A percentile compares a stretch with the other conserved stretches of the same genome.
Conservation (phyloP, 2,797 vertebrate species). For the Valencia hispanica region DNA sequence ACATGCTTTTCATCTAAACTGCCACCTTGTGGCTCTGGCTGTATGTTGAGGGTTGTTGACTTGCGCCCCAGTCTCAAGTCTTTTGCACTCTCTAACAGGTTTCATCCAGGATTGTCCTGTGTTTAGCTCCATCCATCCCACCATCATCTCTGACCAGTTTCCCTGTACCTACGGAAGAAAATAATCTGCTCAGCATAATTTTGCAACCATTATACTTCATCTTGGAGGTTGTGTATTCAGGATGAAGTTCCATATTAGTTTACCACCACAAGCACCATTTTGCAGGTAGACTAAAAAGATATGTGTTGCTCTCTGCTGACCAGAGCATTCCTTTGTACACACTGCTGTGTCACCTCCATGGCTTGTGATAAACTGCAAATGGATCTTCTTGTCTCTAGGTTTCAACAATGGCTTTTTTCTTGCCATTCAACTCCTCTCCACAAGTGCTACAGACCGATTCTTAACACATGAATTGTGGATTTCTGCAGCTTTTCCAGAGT, state of each 20-base stretch:
- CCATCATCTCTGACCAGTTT: background rate
- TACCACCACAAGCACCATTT: background rate
- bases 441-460: background rate
- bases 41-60: background rate
- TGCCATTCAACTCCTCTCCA: background rate
- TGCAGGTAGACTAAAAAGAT: background rate
- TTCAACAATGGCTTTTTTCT: background rate
- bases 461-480: background rate
- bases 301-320: background rate
- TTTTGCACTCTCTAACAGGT: background rate
- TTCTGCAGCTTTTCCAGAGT: background rate
- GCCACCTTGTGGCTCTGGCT: background rate
- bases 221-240: background rate
- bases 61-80: background rate
- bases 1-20: background rate
- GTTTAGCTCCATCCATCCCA: background rate
- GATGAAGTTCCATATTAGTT: background rate
- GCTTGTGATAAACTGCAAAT: background rate
- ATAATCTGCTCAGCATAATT: background rate
- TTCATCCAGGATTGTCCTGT: background rate
- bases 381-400: background rate
- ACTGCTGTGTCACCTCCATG: background rate
- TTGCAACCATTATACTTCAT: background rate
- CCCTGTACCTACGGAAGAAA: background rate
- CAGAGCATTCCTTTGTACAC: background rate